These are phyloP conservation scores for Plectrocnemia conspersa DNA, from an alignment of 1,140 invertebrate genomes.

Conservation along the genomic window DNA sequence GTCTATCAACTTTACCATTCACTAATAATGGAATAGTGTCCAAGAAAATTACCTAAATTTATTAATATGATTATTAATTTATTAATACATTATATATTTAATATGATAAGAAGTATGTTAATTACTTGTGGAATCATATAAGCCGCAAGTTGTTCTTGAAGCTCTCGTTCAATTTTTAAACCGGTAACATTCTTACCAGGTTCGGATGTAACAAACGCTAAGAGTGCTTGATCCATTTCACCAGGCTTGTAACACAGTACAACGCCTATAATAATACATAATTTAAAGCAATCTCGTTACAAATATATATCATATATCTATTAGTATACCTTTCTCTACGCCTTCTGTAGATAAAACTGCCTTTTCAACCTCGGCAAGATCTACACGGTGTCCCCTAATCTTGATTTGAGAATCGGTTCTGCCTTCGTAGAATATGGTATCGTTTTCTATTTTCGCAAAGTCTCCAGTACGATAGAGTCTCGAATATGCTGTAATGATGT, in stretches of 20 bases:
- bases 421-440: constrained; percentile 69
- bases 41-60: constrained; percentile 58
- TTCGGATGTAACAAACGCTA: constrained; percentile 66
- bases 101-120: constrained; percentile 9
- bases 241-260: constrained; percentile 76
- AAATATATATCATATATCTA: background rate
- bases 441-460: constrained; percentile 70
- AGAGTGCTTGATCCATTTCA: constrained; percentile 62
- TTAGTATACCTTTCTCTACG: constrained; percentile 54
- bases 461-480: constrained; percentile 78
- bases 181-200: constrained; percentile 51
- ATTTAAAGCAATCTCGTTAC: constrained; percentile 1
- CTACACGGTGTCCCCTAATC: constrained; percentile 78
- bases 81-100: background rate
- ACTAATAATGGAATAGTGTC: constrained; percentile 71
- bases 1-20: constrained; percentile 82
- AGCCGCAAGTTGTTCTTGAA: constrained; percentile 59
- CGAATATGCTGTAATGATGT: constrained; percentile 53
- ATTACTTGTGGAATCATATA: constrained; percentile 74
- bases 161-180: constrained; percentile 58
- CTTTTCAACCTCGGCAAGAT: constrained; percentile 76
- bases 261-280: constrained; percentile 44
- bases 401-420: constrained; percentile 83
- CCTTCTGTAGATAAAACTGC: constrained; percentile 54
- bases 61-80: constrained; percentile 6